These are phyloP conservation scores for Laothoe populi DNA, from an alignment of 2,888 invertebrate species.

Conservation along the genomic window DNA sequence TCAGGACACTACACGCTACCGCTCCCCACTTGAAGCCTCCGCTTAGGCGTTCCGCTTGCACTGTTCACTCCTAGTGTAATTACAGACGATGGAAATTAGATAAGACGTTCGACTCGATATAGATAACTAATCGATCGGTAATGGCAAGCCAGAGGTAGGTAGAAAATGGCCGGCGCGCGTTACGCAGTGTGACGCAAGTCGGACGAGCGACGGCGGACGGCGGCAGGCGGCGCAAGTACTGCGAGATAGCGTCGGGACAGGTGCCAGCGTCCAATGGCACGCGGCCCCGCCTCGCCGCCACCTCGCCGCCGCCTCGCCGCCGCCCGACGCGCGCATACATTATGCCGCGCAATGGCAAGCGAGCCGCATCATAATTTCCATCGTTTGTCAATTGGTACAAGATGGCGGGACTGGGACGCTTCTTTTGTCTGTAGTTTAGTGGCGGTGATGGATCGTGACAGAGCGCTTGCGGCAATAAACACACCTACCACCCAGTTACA, in stretches of 20 bases:
- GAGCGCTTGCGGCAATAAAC: not conserved
- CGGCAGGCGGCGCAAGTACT: conserved; percentile 30
- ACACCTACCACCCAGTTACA: not conserved
- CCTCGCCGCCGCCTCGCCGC: conserved; percentile 33
- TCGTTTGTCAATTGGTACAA: conserved; percentile 40
- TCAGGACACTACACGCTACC: conserved; percentile 81
- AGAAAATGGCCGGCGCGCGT: conserved; percentile 28
- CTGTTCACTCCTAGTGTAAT: conserved; percentile 32
- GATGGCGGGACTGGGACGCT: conserved; percentile 47
- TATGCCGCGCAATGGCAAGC: conserved; percentile 26
- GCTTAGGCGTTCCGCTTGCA: conserved; percentile 40
- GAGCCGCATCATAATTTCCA: conserved; percentile 31
- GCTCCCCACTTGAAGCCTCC: conserved; percentile 66
- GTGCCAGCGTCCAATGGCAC: conserved; percentile 42
- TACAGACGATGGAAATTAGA: conserved; percentile 34
- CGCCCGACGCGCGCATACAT: conserved; percentile 36
- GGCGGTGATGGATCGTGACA: conserved; percentile 19
- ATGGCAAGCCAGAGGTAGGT: conserved; percentile 37
- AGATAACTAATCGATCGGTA: conserved; percentile 50
- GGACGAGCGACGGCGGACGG: conserved; percentile 36
- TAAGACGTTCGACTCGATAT: conserved; percentile 28
- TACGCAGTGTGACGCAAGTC: conserved; percentile 28
- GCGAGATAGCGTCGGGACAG: not conserved
- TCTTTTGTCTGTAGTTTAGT: conserved; percentile 26
- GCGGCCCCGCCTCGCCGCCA: conserved; percentile 18